Conservation (phyloP, 2,797 vertebrate genomes). For the Phaenicophaeus curvirostris region DNA sequence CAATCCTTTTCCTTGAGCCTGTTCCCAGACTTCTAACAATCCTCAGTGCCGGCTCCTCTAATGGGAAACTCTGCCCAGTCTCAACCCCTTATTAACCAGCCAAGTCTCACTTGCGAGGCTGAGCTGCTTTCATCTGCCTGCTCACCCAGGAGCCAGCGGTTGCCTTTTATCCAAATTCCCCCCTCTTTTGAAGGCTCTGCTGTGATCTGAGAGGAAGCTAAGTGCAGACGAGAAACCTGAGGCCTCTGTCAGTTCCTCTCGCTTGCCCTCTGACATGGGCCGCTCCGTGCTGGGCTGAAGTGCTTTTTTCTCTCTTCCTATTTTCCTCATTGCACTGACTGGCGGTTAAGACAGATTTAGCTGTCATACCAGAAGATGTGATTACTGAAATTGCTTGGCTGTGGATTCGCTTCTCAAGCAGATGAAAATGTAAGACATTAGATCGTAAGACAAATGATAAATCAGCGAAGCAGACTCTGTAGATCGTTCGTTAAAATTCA, state of each 20-base stretch:
- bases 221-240: neutral
- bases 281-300: neutral
- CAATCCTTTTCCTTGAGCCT: neutral
- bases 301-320: neutral
- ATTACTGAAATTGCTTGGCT: conserved; percentile 19
- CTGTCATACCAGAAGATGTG: neutral
- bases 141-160: neutral
- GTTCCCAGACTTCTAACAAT: neutral
- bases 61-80: neutral
- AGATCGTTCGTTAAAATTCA: neutral
- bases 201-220: neutral
- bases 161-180: neutral
- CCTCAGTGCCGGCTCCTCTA: neutral
- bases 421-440: conserved; percentile 24
- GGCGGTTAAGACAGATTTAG: neutral
- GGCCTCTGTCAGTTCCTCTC: neutral
- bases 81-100: neutral
- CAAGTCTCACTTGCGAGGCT: neutral
- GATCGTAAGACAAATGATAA: neutral
- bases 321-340: neutral
- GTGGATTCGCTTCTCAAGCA: conserved; percentile 23
- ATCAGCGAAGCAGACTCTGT: neutral
- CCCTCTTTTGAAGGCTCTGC: neutral
- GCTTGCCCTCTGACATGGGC: neutral
- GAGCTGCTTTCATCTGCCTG: neutral